These are phyloP conservation scores for Meloidogyne hapla DNA, from an alignment of 1,140 invertebrate genomes.

Conservation along the genomic window DNA sequence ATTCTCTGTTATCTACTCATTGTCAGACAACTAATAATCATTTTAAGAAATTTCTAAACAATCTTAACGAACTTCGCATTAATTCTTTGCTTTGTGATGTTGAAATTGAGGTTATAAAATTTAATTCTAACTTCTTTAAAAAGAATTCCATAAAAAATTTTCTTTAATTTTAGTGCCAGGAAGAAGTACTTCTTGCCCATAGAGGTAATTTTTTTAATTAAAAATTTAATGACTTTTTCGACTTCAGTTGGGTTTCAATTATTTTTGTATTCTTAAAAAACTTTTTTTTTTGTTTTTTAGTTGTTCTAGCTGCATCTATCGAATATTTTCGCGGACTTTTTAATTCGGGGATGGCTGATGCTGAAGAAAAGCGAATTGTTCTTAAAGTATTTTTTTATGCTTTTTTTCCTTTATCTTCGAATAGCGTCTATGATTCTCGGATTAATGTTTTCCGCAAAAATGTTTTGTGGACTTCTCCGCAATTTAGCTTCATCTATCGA, in stretches of 20 bases:
- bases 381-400: constrained; percentile 13
- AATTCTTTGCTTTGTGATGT: constrained; percentile 25
- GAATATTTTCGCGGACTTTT: constrained; percentile 26
- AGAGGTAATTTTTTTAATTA: not conserved
- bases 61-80: constrained; percentile 16
- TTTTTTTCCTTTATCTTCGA: not conserved
- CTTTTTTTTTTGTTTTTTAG: not conserved
- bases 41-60: constrained; percentile 16
- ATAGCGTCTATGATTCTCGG: no score
- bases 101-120: constrained; percentile 25
- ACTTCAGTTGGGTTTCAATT: no score
- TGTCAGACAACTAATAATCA: no score
- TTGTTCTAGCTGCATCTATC: constrained; percentile 24
- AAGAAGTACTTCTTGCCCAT: constrained; percentile 11
- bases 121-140: no score
- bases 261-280: no score
- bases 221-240: no score
- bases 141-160: no score
- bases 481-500: no score
- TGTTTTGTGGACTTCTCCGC: not conserved
- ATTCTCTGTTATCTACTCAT: no score
- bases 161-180: constrained; percentile 20
- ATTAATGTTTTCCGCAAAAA: not conserved
- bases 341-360: constrained; percentile 26
- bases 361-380: not conserved